Base-by-base conservation (phyloP, 1,140 invertebrate species). In the Leptinotarsa undecemlineata region DNA sequence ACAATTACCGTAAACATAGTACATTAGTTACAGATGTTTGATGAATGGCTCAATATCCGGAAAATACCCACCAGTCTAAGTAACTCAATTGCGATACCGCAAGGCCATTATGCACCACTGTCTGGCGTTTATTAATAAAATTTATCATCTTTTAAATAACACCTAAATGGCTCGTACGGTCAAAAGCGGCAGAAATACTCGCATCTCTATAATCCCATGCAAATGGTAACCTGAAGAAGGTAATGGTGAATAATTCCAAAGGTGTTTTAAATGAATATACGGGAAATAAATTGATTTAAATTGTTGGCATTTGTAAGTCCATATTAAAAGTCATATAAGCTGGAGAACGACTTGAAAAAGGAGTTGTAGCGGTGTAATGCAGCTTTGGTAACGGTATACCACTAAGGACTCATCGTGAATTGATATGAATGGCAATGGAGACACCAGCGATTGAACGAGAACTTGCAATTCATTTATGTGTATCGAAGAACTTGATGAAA, bases 131-230 rank as follows among this genome's bases (percentile, higher is more conserved):
- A 57, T 57, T 6, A 57, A 57, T 19, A 4, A 57, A 17, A 57
- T 57, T 57, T 57, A 57, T 57, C 51, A 57, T 57, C 51, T 57
- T 57, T 42, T 57, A 57, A 57, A 57, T 57, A 57, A 57, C 14
- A 57, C 51, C 51, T 57, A 57, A 57, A 57, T 57, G 51, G 51
- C 51, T 57, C n/a, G 51, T 57, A 57, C 51, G 14, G 51, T 57
- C 51, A 57, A 57, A 57, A 57, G 51, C 51, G 51, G 63, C 63
- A 64, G 63, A 33, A 64, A 33, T 64, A 64, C 63, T 64, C 63
- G 63, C 63, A 64, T 64, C 63, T 64, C 63, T 64, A 64, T 64
- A 64, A 64, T 64, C 21, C 63, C 14, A 64, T 64, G 63, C 63
- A 64, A 64, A 64, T 64, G 20, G 20, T 20, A 21, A 21, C 21